Base-by-base conservation (phyloP, 2,888 invertebrate species). In the Himalopsyche tibetana region DNA sequence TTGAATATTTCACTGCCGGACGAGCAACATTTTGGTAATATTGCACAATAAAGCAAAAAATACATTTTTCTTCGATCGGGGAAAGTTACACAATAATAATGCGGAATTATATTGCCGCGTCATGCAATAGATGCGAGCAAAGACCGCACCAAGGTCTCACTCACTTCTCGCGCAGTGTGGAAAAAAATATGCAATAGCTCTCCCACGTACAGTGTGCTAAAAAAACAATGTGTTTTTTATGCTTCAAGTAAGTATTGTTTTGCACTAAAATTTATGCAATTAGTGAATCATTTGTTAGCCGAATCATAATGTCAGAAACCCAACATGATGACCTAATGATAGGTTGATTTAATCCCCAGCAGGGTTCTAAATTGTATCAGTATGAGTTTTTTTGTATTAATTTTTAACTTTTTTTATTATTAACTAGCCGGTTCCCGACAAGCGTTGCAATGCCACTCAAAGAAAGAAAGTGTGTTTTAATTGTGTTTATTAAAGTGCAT, bases 91-190 rank as follows among this genome's bases (percentile, higher is more conserved):
- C 74, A 74, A 74, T 74, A 74, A 63, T 36, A 74, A 51, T 51
- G 51, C 74, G 74, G 74, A 74, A 74, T 74, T 74, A 74, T 12
- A 36, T 11, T 19, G 74, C 74, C 15, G 74, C 74, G 74, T 74
- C 74, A 36, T 74, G 74, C 74, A 74, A 36, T 74, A 38, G 74
- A 74, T 74, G 74, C 74, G 74, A 74, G 74, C 36, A 74, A 74
- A 28, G 74, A 74, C 36, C 74, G 74, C 74, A 36, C 74, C 74
- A 74, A 74, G 74, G 74, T 74, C 74, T 74, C 74, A 5, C 51
- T 36, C 15, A 28, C 28, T 15, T 36, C 12, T 36, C 74, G 74
- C 38, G 74, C 74, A 28, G 38, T 36, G 36, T 74, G 15, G 51
- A 36, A 36, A 74, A 74, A 69, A 74, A 74, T 38, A 38, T 74